Evolutionary conservation across 2,888 invertebrate species (phyloP), one percentile per base, ranked within the genome.

Genomic region (Diarsia rubi): DNA sequence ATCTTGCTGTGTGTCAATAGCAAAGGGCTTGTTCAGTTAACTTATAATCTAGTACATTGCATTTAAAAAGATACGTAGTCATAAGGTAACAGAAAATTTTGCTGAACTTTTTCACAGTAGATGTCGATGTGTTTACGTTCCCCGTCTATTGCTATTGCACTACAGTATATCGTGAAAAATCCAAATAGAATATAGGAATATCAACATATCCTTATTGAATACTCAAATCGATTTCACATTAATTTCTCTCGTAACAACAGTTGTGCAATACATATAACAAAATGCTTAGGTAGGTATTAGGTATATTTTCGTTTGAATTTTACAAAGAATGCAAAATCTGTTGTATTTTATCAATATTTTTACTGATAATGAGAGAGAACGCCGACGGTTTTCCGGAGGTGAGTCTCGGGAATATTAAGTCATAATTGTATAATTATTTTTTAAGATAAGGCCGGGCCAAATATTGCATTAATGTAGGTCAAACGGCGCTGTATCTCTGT

Each of bases 361-460:
- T 95, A 95, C 93, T 93, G 93, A 91, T 95, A 92, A 90, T 90
- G 83, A 87, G 92, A 90, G 92, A 84, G 88, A 85, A 79, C 74
- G 84, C 89, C 87, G 85, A 82, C 88, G 90, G 90, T 91, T 91
- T 93, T 90, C 90, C 90, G 88, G 82, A 87, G 85, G 89, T 82
- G 82, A 79, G 89, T 90, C 92, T 91, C 92, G 88, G 88, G 88
- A 89, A 91, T 91, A 93, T 93, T 95, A 95, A 96, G 96, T 96
- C 96, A 96, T 96, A 95, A 87, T 92, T 95, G 92, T 95, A 90
- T 95, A 95, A 95, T 95, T 95, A 96, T 94, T 94, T 93, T 94
- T 89, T 95, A 95, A 95, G 95, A 89, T 93, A 93, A 95, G 96
- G 96, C 96, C 96, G 96, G 96, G 96, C 96, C 96, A 95, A 96